phyloP scores from a whole-genome alignment of 2,888 invertebrate species.

The Limulus polyphemus region DNA sequence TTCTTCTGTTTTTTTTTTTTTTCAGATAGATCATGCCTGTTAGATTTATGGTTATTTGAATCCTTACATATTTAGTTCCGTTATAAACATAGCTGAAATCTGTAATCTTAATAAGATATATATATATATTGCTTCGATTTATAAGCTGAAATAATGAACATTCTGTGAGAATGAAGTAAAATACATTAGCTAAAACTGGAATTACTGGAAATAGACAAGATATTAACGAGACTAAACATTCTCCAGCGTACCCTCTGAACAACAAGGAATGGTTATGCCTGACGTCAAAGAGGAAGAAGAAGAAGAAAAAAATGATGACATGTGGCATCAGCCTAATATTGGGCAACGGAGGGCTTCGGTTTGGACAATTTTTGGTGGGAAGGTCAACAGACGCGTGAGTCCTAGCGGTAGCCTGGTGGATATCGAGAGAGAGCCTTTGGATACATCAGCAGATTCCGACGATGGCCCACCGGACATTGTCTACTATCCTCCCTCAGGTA shows the following conservation, averaged over 20 bases:
- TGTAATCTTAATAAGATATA: too few relatives aligned
- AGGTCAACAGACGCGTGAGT: conserved; percentile 10
- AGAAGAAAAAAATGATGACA: conserved; percentile 29
- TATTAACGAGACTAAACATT: background rate
- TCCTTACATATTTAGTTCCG: too few relatives aligned
- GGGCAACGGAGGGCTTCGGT: conserved; percentile 16
- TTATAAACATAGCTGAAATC: too few relatives aligned
- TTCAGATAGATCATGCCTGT: too few relatives aligned
- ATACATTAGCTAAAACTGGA: too few relatives aligned
- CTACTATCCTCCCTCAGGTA: conserved; percentile 12
- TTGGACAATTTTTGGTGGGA: conserved; percentile 22
- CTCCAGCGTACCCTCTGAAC: conserved; percentile 43
- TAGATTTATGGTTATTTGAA: too few relatives aligned
- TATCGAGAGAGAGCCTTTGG: background rate
- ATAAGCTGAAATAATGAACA: too few relatives aligned
- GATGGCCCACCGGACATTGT: background rate
- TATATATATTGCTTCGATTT: too few relatives aligned
- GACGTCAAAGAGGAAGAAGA: conserved; percentile 44
- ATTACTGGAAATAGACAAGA: too few relatives aligned
- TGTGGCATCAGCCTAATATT: conserved; percentile 4
- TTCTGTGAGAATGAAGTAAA: too few relatives aligned
- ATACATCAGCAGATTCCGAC: background rate
- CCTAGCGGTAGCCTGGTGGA: background rate
- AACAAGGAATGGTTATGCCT: conserved; percentile 45
- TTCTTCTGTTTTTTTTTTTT: too few relatives aligned